Percentiles rank a stretch among this genome's conserved stretches.
Conservation (phyloP, 2,888 invertebrate species). For the Chrysolina haemoptera region DNA sequence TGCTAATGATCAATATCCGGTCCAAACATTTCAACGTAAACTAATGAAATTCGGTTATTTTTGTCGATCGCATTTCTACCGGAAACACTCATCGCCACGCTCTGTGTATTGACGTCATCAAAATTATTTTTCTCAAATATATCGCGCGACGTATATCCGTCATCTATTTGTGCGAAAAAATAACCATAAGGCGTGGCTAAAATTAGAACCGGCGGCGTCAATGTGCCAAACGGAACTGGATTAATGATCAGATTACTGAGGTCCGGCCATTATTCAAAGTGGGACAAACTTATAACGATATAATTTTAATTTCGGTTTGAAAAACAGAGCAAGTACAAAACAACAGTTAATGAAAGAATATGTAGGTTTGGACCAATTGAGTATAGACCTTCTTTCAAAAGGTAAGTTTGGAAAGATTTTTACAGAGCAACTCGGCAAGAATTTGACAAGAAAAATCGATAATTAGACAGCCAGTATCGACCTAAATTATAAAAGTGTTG, state of each 20-base stretch:
- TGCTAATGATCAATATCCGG: slow-evolving; percentile 3
- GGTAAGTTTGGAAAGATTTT: no score
- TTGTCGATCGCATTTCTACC: background rate
- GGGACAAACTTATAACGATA: background rate
- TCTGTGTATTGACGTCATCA: slow-evolving; percentile 8
- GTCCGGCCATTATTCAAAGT: no score
- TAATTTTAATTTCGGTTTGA: background rate
- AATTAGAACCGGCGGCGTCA: background rate
- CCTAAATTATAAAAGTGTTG: no score
- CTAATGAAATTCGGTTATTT: background rate
- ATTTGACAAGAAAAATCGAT: no score
- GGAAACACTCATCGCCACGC: background rate
- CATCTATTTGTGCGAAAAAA: slow-evolving; percentile 8
- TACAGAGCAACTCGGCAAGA: no score
- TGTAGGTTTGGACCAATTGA: no score
- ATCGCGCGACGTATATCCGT: slow-evolving; percentile 7
- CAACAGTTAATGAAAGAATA: no score
- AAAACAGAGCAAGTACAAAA: background rate
- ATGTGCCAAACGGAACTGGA: background rate
- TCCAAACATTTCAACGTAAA: background rate
- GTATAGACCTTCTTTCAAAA: no score
- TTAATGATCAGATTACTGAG: background rate
- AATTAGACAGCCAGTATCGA: no score
- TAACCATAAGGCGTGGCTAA: background rate
- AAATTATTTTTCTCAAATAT: slow-evolving; percentile 1